Conservation (phyloP, 2,888 invertebrate species). For the Stenoptilia bipunctidactyla region DNA sequence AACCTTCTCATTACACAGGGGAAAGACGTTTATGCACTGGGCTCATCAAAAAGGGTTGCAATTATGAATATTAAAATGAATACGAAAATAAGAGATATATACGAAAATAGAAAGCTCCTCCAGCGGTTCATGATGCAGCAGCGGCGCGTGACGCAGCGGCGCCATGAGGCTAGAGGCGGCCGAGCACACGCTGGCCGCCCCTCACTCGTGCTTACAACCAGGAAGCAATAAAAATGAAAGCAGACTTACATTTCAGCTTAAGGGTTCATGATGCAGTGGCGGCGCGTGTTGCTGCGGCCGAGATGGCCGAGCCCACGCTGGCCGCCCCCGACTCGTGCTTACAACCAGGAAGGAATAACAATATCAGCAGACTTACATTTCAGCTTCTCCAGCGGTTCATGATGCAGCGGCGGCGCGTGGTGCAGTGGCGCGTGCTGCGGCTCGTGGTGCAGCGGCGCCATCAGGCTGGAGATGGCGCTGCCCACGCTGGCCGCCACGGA, state of each 20-base stretch:
- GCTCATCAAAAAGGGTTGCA: no score
- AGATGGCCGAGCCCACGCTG: slow-evolving; percentile 66
- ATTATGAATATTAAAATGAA: no score
- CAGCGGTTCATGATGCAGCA: slow-evolving; percentile 77
- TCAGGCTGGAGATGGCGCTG: slow-evolving; percentile 68
- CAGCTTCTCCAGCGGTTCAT: slow-evolving; percentile 82
- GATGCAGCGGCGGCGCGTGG: slow-evolving; percentile 73
- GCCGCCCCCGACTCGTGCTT: slow-evolving; percentile 65
- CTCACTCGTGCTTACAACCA: no score
- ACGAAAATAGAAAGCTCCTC: no score
- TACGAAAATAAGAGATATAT: no score
- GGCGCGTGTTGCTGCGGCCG: slow-evolving; percentile 70
- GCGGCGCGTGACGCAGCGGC: slow-evolving; percentile 71
- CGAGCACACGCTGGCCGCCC: no score
- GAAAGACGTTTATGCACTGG: no score
- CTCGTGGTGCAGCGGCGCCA: slow-evolving; percentile 68
- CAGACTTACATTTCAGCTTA: slow-evolving; percentile 81
- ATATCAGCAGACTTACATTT: slow-evolving; percentile 84
- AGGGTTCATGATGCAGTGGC: slow-evolving; percentile 66
- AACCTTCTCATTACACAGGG: no score
- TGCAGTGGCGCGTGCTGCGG: slow-evolving; percentile 70
- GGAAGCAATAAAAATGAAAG: no score
- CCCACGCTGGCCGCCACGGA: slow-evolving; percentile 66
- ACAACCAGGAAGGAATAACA: slow-evolving; percentile 65
- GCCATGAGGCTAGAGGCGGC: slow-evolving; percentile 71